These are phyloP conservation scores for Takifugu ocellatus DNA, from an alignment of 2,797 vertebrate genomes.

Conservation along the genomic window DNA sequence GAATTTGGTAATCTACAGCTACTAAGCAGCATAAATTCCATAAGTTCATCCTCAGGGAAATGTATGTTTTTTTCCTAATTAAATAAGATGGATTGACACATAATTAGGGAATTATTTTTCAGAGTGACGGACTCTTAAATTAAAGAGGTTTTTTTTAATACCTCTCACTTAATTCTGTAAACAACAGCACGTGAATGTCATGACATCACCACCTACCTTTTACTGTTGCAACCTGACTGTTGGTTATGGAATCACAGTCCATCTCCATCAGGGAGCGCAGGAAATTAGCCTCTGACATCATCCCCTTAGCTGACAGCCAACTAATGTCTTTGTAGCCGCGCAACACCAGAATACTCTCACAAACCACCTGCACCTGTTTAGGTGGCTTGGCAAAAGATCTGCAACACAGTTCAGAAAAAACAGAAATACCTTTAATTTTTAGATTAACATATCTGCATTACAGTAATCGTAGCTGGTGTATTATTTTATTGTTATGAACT, in stretches of 20 bases:
- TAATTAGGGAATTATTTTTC: too few relatives aligned
- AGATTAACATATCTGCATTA: background rate
- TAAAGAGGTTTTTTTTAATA: background rate
- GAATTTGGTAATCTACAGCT: too few relatives aligned
- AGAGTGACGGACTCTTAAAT: too few relatives aligned
- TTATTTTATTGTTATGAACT: constrained; percentile 2
- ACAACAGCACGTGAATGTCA: background rate
- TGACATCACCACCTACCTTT: constrained; percentile 75
- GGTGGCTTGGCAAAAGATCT: constrained; percentile 97
- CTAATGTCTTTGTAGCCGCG: constrained; percentile 90
- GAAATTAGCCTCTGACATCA: constrained; percentile 98
- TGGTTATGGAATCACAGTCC: constrained; percentile 84
- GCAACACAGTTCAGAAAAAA: constrained; percentile 4
- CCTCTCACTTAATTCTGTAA: background rate
- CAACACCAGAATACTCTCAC: constrained; percentile 94
- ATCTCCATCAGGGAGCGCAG: constrained; percentile 89
- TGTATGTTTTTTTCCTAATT: too few relatives aligned
- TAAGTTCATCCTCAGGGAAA: too few relatives aligned
- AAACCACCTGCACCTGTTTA: constrained; percentile 90
- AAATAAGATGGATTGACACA: too few relatives aligned
- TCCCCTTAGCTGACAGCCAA: constrained; percentile 91
- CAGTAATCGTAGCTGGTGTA: background rate
- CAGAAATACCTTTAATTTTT: background rate
- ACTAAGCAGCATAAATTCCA: too few relatives aligned
- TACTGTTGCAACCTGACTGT: constrained; percentile 84